Base-by-base conservation (phyloP, 2,888 invertebrate genomes). In the Dichetophora obliterata region DNA sequence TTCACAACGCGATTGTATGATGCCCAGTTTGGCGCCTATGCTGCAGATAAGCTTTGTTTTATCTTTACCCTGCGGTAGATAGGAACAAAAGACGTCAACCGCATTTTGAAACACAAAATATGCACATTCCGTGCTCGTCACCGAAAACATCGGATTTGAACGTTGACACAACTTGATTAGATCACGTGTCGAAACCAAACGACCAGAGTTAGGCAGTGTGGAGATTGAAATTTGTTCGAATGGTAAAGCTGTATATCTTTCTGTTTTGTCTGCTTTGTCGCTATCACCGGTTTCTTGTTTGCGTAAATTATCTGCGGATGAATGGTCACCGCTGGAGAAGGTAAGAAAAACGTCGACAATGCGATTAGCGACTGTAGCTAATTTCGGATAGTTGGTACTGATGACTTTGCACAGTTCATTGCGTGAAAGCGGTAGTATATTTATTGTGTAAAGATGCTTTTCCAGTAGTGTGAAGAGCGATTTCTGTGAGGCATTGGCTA, bases 91-190 rank as follows among this genome's bases (percentile, higher is more conserved):
- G 78, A 98, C 94, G 86, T 98, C 98, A 27, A 97, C 92, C 0
- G 97, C 96, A 88, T 98, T 96, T 90, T 96, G 95, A 63, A 96
- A 92, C 4, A 90, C 88, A 79, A 88, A 89, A 80, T 89, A 89
- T 2, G 89, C 90, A 79, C 89, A 89, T 78, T 90, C 90, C 0
- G 87, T 78, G 78, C 94, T 94, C 0, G 94, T 92, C 0, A 95
- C 92, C 78, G 94, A 92, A 87, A 95, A 95, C 82, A 93, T 93
- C 16, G 92, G 90, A 14, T 93, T 91, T 5, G 96, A 93, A 85
- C 98, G 91, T 5, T 92, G 91, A 85, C 98, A 98, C 93, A 97
- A 95, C 88, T 98, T 98, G 82, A 98, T 93, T 68, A 98, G 91
- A 91, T 98, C 98, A 82, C 98, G 92, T 0, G 95, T 95, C 0